Base-by-base conservation (phyloP, 1,140 invertebrate species). In the Hypothenemus hampei region DNA sequence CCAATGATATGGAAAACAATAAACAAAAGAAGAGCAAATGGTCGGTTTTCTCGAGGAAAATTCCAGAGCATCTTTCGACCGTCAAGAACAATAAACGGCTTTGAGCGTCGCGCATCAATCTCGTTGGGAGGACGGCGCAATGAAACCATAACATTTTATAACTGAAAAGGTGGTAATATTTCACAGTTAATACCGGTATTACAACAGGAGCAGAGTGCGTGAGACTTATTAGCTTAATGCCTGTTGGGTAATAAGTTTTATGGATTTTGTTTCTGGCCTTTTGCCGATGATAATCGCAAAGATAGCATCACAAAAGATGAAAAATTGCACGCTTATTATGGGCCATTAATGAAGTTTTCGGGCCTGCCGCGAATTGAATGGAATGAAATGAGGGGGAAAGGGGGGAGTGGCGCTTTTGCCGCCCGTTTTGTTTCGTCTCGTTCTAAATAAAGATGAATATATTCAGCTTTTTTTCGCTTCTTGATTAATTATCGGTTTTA, bases 191-290 rank as follows among this genome's bases (percentile, higher is more conserved):
- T 44, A 43, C 20, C 26, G 19, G 21, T 26, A 55, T 55, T 55
- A 55, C 44, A 46, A 40, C 33, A 7, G 15, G 45, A 47, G 37
- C 43, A 47, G 35, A 41, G 52, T 55, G 52, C 43, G 52, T 55
- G 52, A 46, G 52, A 46, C 52, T 55, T 55, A 47, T 55, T 55
- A 55, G 45, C 52, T 55, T 55, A 55, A 55, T 55, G 52, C 24
- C 31, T 55, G 43, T 55, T 55, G 43, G n/a, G 52, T 55, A 55
- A 55, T 55, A 55, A 55, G 52, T 55, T 55, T 55, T 55, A 55
- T 55, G 52, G 52, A 55, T 55, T 55, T 47, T 55, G 52, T 47
- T 55, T 55, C 21, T 48, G 43, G 31, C 44, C 45, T 55, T 55
- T 55, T 47, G 44, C n/a, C 43, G 52, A 55, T 55, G 43, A 55